Conservation (phyloP, 2,113 vertebrate species). For the Rousettus leschenaultii region DNA sequence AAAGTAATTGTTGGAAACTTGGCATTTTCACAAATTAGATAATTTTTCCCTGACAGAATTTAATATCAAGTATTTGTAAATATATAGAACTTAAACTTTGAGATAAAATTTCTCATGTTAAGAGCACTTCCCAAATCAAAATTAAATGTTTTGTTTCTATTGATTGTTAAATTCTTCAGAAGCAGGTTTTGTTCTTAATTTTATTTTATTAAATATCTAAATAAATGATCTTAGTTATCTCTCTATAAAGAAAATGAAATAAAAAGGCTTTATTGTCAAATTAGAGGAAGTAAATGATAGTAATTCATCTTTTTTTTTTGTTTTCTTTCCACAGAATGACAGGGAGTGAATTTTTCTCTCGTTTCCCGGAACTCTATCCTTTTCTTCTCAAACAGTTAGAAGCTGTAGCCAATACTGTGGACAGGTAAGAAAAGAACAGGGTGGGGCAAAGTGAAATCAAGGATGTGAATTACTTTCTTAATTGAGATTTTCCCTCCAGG, state of each 20-base stretch:
- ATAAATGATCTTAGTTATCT: not conserved
- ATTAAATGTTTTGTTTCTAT: not conserved
- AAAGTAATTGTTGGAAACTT: conserved; percentile 8
- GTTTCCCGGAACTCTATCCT: conserved; percentile 93
- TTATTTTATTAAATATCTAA: conserved; percentile 33
- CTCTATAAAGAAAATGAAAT: not conserved
- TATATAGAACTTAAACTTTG: conserved; percentile 1
- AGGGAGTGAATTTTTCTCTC: conserved; percentile 95
- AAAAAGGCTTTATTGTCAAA: not conserved
- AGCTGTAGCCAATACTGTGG: conserved; percentile 86
- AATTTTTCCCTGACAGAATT: conserved; percentile 42
- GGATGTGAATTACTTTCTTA: not conserved
- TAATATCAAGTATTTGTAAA: conserved; percentile 27
- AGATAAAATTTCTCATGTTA: not conserved
- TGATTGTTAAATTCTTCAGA: conserved; percentile 22
- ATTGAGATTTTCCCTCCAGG: not conserved
- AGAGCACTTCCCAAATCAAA: not conserved
- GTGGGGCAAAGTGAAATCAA: not conserved
- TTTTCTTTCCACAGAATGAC: conserved; percentile 89
- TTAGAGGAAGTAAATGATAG: conserved; percentile 2
- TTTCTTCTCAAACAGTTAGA: conserved; percentile 94
- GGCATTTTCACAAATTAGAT: not conserved
- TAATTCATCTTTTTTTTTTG: conserved; percentile 4
- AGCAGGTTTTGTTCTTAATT: conserved; percentile 4
- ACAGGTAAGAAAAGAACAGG: conserved; percentile 84